Evolutionary conservation across 2,797 vertebrate genomes (phyloP).

Genomic region (Podarcis lilfordi): DNA sequence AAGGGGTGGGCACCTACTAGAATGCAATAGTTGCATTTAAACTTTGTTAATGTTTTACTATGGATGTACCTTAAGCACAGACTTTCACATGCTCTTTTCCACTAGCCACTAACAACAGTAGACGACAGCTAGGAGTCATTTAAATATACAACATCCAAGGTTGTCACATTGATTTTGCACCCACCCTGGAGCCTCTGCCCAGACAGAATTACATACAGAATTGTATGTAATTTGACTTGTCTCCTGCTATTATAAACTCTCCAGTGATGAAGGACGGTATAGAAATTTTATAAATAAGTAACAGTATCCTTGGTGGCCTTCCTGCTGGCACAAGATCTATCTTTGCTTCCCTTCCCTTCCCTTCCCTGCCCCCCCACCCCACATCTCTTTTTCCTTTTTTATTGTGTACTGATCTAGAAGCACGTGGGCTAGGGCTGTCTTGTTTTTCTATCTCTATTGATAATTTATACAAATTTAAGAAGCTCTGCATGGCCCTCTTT

Average conservation of each 20-base stretch:
- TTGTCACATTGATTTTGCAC: not conserved
- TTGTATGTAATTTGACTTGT: not conserved
- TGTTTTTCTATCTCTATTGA: not conserved
- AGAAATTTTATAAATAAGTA: too few species aligned
- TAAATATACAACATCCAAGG: not conserved
- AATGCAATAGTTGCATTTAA: not conserved
- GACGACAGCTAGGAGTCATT: not conserved
- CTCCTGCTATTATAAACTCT: not conserved
- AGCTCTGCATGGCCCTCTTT: not conserved
- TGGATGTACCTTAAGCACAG: not conserved
- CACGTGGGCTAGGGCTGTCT: too few species aligned
- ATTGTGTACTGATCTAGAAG: not conserved
- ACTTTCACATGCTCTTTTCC: not conserved
- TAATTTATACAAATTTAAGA: not conserved
- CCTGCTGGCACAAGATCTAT: not conserved
- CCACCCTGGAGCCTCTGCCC: not conserved
- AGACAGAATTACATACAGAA: not conserved
- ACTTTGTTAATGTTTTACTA: not conserved
- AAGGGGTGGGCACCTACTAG: not conserved
- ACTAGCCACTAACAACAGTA: not conserved
- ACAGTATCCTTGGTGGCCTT: too few species aligned
- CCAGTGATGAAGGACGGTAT: too few species aligned
- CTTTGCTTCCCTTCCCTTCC: not conserved
- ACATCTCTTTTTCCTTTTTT: too few species aligned
- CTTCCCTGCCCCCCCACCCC: too few species aligned